phyloP scores from a whole-genome alignment of 2,113 vertebrate species.

The Euleptes europaea region DNA sequence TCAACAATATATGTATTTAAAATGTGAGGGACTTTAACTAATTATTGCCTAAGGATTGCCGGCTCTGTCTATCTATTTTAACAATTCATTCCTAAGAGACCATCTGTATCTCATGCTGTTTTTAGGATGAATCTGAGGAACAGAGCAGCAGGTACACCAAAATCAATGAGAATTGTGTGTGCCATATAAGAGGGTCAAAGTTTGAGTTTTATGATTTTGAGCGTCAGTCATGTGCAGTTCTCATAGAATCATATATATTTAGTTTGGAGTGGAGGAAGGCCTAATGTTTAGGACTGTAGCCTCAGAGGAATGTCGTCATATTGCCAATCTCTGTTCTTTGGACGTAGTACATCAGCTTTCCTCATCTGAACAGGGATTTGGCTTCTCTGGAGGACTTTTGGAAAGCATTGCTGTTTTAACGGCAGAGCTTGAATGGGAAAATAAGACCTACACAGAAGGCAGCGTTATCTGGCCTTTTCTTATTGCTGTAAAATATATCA shows the following conservation, averaged over 20 bases:
- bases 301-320: not conserved
- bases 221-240: not conserved
- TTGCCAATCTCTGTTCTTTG: not conserved
- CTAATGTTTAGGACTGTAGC: not conserved
- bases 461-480: not conserved
- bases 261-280: not conserved
- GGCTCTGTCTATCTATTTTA: not conserved
- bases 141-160: constrained; percentile 29
- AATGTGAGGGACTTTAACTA: constrained; percentile 54
- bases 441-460: not conserved
- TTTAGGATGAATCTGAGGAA: constrained; percentile 24
- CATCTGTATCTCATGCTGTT: constrained; percentile 39
- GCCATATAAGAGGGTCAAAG: constrained; percentile 36
- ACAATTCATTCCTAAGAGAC: constrained; percentile 51
- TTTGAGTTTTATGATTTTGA: constrained; percentile 17
- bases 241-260: not conserved
- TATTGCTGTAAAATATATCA: constrained; percentile 14
- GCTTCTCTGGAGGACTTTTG: constrained; percentile 14
- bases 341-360: constrained; percentile 13
- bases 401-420: not conserved
- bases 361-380: constrained; percentile 24
- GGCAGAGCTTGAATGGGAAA: not conserved
- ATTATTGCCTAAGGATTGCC: constrained; percentile 41
- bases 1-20: constrained; percentile 48
- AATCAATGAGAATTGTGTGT: not conserved